These are phyloP conservation scores for Heliocidaris tuberculata DNA, from an alignment of 35 echinoderm and acorn worm genomes.

Conservation along the genomic window DNA sequence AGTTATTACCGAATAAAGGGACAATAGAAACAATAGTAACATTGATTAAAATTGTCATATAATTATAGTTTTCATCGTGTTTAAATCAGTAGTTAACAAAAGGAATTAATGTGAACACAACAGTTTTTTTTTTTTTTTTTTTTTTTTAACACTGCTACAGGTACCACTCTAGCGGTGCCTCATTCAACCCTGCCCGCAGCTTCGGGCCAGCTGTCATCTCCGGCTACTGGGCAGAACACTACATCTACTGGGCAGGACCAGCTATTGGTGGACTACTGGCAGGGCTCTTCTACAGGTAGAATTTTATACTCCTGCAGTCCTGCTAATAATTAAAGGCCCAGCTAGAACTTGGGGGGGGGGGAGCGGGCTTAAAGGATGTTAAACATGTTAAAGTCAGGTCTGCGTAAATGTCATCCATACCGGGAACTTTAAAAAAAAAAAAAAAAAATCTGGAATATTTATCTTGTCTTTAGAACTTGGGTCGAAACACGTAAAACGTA, in stretches of 20 bases:
- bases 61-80: too few relatives aligned
- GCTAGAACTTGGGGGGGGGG: background rate
- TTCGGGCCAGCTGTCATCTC: constrained; percentile 92
- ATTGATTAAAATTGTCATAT: too few relatives aligned
- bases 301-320: background rate
- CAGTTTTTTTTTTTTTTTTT: background rate
- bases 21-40: too few relatives aligned
- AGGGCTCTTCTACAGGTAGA: constrained; percentile 90
- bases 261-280: constrained; percentile 72
- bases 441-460: background rate
- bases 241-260: constrained; percentile 97
- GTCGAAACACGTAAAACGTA: background rate
- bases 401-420: background rate
- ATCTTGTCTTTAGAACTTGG: background rate
- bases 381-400: too few relatives aligned
- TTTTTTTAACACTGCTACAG: constrained; percentile 1
- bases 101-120: background rate
- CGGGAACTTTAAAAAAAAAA: background rate
- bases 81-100: too few relatives aligned
- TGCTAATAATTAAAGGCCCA: background rate
- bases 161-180: constrained; percentile 75
- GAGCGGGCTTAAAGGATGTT: background rate
- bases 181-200: constrained; percentile 96
- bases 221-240: constrained; percentile 90
- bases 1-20: too few relatives aligned